phyloP scores from a whole-genome alignment of 2,888 invertebrate genomes.

The Boloria selene region DNA sequence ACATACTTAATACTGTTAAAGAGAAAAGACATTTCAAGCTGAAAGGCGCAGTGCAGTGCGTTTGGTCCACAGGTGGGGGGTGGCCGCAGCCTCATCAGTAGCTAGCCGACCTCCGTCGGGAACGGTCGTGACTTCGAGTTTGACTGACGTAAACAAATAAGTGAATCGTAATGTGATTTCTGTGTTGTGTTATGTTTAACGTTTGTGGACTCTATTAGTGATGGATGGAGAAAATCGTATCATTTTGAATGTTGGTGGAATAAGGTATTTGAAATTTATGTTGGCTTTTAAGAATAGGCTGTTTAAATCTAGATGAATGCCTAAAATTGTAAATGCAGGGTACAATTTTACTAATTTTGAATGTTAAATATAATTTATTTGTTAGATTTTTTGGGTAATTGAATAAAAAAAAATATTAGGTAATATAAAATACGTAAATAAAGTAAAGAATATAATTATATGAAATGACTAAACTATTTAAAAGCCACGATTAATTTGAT shows the following conservation, averaged over 20 bases:
- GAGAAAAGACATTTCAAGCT: constrained; percentile 6
- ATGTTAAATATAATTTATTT: too few relatives aligned
- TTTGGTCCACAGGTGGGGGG: constrained; percentile 75
- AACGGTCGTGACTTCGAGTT: constrained; percentile 47
- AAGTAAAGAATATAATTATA: too few relatives aligned
- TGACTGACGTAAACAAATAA: constrained; percentile 10
- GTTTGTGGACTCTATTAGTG: constrained; percentile 38
- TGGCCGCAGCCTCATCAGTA: constrained; percentile 49
- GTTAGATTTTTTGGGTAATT: too few relatives aligned
- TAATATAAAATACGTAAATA: too few relatives aligned
- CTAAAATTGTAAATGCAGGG: too few relatives aligned
- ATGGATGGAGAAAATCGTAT: constrained; percentile 97
- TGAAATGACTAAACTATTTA: too few relatives aligned
- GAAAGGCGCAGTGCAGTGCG: constrained; percentile 69
- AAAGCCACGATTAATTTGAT: too few relatives aligned
- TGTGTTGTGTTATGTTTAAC: constrained; percentile 35
- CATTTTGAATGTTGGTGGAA: constrained; percentile 96
- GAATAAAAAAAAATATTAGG: too few relatives aligned
- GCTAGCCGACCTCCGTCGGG: constrained; percentile 50
- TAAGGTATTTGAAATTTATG: constrained; percentile 80
- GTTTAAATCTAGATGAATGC: too few relatives aligned
- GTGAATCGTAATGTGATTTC: constrained; percentile 22
- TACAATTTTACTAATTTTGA: too few relatives aligned
- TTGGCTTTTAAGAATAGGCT: not conserved
- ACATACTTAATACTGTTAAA: too few relatives aligned